Evolutionary conservation across 2,888 invertebrate genomes (phyloP).

Genomic region (Catocala fraxini): DNA sequence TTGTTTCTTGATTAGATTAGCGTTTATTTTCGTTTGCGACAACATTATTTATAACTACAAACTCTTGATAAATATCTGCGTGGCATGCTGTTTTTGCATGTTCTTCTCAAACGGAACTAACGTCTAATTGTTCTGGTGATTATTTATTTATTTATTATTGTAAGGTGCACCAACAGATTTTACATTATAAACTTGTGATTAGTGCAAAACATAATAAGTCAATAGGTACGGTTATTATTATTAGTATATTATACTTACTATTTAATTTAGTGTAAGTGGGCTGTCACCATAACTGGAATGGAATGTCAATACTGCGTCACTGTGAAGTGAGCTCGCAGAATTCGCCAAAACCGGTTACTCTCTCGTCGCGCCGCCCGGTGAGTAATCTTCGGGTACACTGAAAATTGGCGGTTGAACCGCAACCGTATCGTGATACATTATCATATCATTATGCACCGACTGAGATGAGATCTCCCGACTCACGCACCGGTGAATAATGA

Average conservation of each 20-base stretch:
- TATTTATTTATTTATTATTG: no score
- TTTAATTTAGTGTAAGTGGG: conserved; percentile 25
- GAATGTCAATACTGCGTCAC: conserved; percentile 46
- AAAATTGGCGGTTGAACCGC: conserved; percentile 57
- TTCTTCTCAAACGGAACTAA: conserved; percentile 11
- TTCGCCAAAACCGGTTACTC: conserved; percentile 57
- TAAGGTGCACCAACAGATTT: no score
- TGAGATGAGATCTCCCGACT: conserved; percentile 58
- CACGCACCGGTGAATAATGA: conserved; percentile 61
- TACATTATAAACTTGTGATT: no score
- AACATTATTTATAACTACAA: conserved; percentile 39
- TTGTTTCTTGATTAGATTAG: conserved; percentile 52
- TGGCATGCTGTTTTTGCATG: conserved; percentile 16
- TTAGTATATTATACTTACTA: conserved; percentile 10
- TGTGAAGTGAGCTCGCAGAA: conserved; percentile 40
- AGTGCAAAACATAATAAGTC: conserved; percentile 4
- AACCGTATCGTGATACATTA: conserved; percentile 62
- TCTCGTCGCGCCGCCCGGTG: conserved; percentile 34
- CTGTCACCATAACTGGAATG: conserved; percentile 51
- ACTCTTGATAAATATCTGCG: conserved; percentile 29
- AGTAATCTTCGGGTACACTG: conserved; percentile 60
- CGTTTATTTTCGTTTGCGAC: conserved; percentile 43
- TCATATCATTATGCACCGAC: conserved; percentile 60
- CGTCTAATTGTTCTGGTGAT: conserved; percentile 10
- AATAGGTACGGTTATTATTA: conserved; percentile 11